Base-by-base conservation (phyloP, 53 echinoderm and acorn worm genomes). In the Crossaster papposus region DNA sequence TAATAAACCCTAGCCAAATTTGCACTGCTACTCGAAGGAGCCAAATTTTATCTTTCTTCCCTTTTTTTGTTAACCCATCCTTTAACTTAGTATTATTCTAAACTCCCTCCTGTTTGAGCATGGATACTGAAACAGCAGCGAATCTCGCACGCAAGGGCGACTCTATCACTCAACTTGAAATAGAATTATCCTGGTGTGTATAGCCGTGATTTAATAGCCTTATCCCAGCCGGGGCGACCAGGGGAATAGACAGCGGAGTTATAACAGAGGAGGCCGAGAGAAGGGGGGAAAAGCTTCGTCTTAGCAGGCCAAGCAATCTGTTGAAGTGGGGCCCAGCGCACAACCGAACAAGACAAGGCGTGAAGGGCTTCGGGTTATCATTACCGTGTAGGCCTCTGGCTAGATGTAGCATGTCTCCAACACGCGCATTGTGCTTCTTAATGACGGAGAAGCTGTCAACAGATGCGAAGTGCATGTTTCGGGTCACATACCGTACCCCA, bases 201-300 rank as follows among this genome's bases (percentile, higher is more conserved):
- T n/a, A 33, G 85, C 77, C 52, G 85, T 87, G 87, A 87, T 87
- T 87, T 58, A 77, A 87, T 87, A 77, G 77, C 63, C 54, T 87
- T 34, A 77, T 87, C 55, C 87, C 63, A 54, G 64, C 85, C 58
- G 36, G 37, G 53, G 54, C 72, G 70, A 72, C 85, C 7, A 33
- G 52, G 85, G 85, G 51, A 72, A 79, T 52, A 30, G 77, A 79
- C 28, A 74, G 74, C 3, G 10, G 75, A 34, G 75, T 74, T 34
- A 74, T 14, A 14, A 74, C 17, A 35, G 75, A 65, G 28, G 10
- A 26, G n/a, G n/a, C n/a, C n/a, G n/a, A n/a, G n/a, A n/a, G n/a
- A n/a, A n/a, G n/a, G n/a, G n/a, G n/a, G n/a, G n/a, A 51, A 14
- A 65, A 30, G 36, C 64, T 34, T 30, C 31, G 30, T 32, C 31